These are phyloP conservation scores for Laticauda laticaudata DNA, from an alignment of 2,113 vertebrate species.

Conservation along the genomic window DNA sequence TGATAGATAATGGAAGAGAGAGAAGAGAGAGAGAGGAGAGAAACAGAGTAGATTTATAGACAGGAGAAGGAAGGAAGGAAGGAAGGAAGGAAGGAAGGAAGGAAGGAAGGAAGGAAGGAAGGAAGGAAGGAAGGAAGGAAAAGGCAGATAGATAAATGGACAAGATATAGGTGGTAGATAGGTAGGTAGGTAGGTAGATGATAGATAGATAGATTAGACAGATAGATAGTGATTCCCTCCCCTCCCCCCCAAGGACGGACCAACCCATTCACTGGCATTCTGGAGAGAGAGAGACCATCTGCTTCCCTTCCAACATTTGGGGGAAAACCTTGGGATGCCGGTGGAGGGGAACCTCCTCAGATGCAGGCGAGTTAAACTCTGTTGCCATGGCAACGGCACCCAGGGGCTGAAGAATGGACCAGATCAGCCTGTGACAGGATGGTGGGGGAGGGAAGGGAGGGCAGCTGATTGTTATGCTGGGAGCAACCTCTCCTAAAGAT, in stretches of 20 bases:
- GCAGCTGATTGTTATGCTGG: neutral
- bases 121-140: too few species aligned
- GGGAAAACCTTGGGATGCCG: conserved; percentile 22
- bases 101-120: too few species aligned
- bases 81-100: too few species aligned
- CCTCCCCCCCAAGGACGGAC: neutral
- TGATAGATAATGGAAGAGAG: too few species aligned
- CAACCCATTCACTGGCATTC: neutral
- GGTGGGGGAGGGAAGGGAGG: neutral
- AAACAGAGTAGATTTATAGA: too few species aligned
- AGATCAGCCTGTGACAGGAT: rapidly evolving
- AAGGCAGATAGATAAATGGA: too few species aligned
- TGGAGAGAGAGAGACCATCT: neutral
- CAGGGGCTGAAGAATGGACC: rapidly evolving
- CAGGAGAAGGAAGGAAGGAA: too few species aligned
- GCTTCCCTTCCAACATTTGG: rapidly evolving
- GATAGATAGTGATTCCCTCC: neutral
- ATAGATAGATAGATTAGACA: too few species aligned
- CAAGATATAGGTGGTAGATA: too few species aligned
- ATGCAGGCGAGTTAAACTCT: neutral
- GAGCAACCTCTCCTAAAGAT: neutral
- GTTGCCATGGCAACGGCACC: conserved; percentile 27
- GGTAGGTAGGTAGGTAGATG: too few species aligned
- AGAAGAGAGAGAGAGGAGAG: too few species aligned
- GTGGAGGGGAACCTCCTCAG: conserved; percentile 11